Evolutionary conservation across 2,888 invertebrate genomes (phyloP).

Genomic region (Nomada fabriciana): DNA sequence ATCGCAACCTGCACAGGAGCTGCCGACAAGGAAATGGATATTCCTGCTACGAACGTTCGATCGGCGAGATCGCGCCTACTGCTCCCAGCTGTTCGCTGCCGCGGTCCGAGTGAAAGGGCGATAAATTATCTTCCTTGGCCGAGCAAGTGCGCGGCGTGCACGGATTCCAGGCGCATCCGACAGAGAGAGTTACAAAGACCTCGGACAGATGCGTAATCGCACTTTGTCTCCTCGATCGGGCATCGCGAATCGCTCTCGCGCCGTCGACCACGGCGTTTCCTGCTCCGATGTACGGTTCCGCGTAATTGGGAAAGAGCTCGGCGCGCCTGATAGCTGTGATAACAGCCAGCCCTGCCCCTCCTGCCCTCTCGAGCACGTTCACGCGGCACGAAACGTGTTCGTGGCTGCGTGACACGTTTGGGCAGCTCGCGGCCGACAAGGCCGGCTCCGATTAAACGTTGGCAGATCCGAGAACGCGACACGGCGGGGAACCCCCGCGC

Average conservation of each 20-base stretch:
- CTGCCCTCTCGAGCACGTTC: constrained; percentile 6
- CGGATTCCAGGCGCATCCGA: neutral
- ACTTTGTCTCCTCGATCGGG: neutral
- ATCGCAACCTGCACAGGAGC: constrained; percentile 1
- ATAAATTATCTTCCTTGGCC: constrained; percentile 38
- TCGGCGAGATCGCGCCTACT: neutral
- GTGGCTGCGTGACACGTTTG: neutral
- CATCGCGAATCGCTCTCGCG: constrained; percentile 3
- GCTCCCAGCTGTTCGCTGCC: constrained; percentile 29
- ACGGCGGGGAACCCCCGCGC: neutral
- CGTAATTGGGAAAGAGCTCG: constrained; percentile 26
- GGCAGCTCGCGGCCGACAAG: constrained; percentile 32
- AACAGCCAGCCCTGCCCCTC: neutral
- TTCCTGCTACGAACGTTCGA: too few species aligned
- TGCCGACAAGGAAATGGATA: too few species aligned
- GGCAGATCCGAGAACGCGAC: neutral
- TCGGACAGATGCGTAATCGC: neutral
- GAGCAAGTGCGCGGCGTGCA: too few species aligned
- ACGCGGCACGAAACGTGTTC: constrained; percentile 45
- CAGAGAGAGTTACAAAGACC: neutral
- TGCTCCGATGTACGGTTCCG: constrained; percentile 14
- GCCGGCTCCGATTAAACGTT: constrained; percentile 41
- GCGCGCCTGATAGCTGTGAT: constrained; percentile 5
- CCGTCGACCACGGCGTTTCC: constrained; percentile 1
- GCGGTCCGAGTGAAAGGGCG: neutral